A percentile compares a stretch with the other conserved stretches of the same genome.
These are phyloP conservation scores for Mormyrus iriodes DNA, from an alignment of 2,113 vertebrate species.

Conservation along the genomic window DNA sequence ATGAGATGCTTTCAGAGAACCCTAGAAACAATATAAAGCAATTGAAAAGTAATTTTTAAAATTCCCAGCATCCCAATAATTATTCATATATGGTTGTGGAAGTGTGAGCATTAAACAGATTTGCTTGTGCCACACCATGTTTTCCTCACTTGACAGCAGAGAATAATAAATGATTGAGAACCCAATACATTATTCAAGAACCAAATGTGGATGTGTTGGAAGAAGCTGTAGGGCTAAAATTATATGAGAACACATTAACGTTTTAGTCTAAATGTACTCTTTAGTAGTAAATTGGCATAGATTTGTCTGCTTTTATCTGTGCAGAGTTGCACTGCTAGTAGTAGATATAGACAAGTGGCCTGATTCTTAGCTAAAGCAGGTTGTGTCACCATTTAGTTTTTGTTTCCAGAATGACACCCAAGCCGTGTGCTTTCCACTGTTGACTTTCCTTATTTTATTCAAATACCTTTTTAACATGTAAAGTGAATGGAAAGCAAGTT, in stretches of 20 bases:
- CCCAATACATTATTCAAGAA: slow-evolving; percentile 20
- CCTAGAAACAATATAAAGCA: background rate
- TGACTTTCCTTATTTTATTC: background rate
- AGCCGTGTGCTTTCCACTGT: background rate
- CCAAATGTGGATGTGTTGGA: slow-evolving; percentile 2
- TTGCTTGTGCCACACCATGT: background rate
- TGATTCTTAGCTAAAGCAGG: background rate
- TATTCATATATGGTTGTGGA: background rate
- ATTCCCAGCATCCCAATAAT: background rate
- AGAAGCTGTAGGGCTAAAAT: background rate
- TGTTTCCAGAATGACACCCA: background rate
- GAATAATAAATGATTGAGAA: slow-evolving; percentile 15
- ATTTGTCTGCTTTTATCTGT: background rate
- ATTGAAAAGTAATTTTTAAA: background rate
- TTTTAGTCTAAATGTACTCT: background rate
- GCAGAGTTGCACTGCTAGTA: background rate
- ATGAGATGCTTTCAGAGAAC: background rate
- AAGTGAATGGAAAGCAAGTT: background rate
- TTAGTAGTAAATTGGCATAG: background rate
- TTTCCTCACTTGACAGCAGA: background rate
- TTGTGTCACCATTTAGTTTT: background rate
- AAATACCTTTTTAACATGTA: background rate
- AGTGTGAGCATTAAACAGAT: background rate
- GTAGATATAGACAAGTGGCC: background rate
- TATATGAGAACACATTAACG: background rate